A percentile compares a stretch with the other conserved stretches of the same genome.
These are phyloP conservation scores for Agelaius phoeniceus DNA, from an alignment of 2,113 vertebrate genomes.

Conservation along the genomic window DNA sequence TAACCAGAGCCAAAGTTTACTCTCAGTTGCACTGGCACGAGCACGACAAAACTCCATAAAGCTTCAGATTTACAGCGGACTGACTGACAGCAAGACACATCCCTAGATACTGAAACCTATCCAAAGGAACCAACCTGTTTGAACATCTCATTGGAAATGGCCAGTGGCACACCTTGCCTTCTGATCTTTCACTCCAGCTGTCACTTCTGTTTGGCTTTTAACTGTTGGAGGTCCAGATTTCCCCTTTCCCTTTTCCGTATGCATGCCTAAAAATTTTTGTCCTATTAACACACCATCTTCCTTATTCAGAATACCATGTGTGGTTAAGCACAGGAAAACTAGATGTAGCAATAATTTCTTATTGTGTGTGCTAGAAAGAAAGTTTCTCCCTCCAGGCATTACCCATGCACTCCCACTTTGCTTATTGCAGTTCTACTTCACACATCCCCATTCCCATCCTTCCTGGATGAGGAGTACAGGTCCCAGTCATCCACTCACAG, in stretches of 20 bases:
- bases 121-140: background rate
- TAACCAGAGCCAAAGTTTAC: slow-evolving; percentile 21
- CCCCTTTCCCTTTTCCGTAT: background rate
- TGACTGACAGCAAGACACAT: background rate
- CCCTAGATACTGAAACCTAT: background rate
- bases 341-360: background rate
- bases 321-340: background rate
- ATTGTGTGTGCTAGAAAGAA: background rate
- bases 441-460: fast-evolving
- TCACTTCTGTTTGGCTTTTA: background rate
- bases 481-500: background rate
- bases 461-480: background rate
- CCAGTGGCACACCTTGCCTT: background rate
- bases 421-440: background rate
- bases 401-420: background rate
- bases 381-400: background rate
- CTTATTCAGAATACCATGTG: background rate
- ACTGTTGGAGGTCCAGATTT: background rate
- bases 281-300: background rate
- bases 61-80: background rate
- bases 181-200: background rate
- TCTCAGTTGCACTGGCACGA: background rate
- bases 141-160: background rate
- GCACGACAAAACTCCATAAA: background rate
- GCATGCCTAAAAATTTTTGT: background rate